Base-by-base conservation (phyloP, 2,797 vertebrate genomes). In the Danionella dracula region DNA sequence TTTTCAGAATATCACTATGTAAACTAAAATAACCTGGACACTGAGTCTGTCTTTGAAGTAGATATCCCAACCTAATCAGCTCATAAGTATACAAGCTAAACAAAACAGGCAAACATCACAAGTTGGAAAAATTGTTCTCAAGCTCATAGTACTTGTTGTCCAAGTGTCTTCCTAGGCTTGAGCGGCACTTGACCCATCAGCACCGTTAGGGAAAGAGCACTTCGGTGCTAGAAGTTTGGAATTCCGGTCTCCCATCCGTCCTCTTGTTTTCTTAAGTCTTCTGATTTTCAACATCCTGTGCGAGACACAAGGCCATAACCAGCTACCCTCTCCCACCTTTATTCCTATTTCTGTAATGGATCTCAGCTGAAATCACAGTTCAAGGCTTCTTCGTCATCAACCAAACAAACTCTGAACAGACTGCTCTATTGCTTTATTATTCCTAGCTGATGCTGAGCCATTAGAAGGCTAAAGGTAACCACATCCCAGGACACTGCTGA, bases 281-380 rank as follows among this genome's bases (percentile, higher is more conserved):
- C 21, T 35, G 45, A 60, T 68, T 48, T 44, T 51, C 46, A 7
- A 37, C 40, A 61, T 68, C 57, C 40, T 54, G 49, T 54, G 40
- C 31, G 58, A 38, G 49, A 54, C 10, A 17, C 13, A 59, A 61
- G 38, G 46, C 20, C 40, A 61, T 1, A 16, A 29, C 29, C 56
- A 68, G 56, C 37, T 27, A 21, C 40, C 48, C 58, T 54, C 57
- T 54, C 41, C 56, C 49, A 61, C 42, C 57, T 53, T 57, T 61
- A 6, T 7, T 23, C 56, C 13, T 20, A 17, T 41, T 50, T 34
- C 44, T 1, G 2, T 75, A 75, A 75, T 75, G 48, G 63, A 58
- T 73, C 50, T 71, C 71, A 73, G 67, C 71, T 71, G 71, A 61
- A 70, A 70, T 76, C 61, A 70, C 66, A 73, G 46, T 20, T 53